Conservation (phyloP, 2,113 vertebrate species). For the Felis chaus region DNA sequence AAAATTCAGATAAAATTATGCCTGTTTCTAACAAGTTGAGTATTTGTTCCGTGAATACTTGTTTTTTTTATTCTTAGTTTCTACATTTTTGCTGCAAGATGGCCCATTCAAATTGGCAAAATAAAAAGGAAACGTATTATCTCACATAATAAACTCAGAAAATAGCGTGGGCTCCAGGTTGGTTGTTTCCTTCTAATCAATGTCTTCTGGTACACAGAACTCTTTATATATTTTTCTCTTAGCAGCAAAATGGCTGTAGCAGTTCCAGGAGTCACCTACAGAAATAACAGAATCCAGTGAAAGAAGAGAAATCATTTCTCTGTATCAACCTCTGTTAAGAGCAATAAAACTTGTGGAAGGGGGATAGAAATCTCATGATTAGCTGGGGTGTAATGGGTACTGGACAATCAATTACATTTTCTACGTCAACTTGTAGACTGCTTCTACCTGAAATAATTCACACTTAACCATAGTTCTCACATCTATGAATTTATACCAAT, state of each 20-base stretch:
- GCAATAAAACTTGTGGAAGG: background rate
- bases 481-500: background rate
- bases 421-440: background rate
- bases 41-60: background rate
- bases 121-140: background rate
- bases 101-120: background rate
- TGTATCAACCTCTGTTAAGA: background rate
- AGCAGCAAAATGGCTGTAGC: background rate
- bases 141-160: background rate
- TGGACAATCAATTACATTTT: background rate
- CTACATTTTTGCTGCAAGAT: background rate
- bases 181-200: background rate
- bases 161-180: background rate
- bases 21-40: background rate
- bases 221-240: background rate
- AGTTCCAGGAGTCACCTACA: background rate
- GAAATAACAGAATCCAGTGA: background rate
- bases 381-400: background rate
- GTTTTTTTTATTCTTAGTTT: background rate
- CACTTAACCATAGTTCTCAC: background rate
- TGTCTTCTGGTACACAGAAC: background rate
- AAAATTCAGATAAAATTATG: background rate
- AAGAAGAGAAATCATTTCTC: background rate
- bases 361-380: background rate
- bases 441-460: background rate